Conservation (phyloP, 2,888 invertebrate genomes). For the Caradrina kadenii region DNA sequence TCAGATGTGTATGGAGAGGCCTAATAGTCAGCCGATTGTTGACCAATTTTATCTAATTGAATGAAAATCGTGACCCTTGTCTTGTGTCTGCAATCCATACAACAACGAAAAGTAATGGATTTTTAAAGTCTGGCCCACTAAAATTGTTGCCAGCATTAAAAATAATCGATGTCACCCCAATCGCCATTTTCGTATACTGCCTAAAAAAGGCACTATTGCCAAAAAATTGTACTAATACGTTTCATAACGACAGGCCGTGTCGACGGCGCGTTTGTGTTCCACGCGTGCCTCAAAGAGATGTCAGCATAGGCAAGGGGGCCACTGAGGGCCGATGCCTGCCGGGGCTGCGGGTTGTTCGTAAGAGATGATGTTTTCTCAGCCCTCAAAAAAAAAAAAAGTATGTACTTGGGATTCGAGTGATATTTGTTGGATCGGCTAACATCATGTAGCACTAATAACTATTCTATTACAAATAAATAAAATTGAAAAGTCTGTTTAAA, state of each 20-base stretch:
- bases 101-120: background rate
- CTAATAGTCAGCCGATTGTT: conserved; percentile 10
- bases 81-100: background rate
- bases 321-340: no score
- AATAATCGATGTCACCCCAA: background rate
- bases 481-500: no score
- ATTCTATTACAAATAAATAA: no score
- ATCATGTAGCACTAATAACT: background rate
- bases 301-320: no score
- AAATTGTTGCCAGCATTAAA: background rate
- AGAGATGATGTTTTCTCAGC: no score
- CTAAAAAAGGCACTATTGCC: conserved; percentile 5
- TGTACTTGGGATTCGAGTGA: no score
- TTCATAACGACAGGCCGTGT: no score
- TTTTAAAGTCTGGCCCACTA: background rate
- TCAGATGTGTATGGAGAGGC: no score
- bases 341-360: no score
- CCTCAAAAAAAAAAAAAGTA: no score
- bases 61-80: conserved; percentile 20
- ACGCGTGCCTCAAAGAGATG: no score
- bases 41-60: conserved; percentile 17
- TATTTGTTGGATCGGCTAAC: background rate
- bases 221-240: conserved; percentile 2
- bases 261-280: no score
- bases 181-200: conserved; percentile 1